Base-by-base conservation (phyloP, 2,888 invertebrate species). In the Xestia ashworthii region DNA sequence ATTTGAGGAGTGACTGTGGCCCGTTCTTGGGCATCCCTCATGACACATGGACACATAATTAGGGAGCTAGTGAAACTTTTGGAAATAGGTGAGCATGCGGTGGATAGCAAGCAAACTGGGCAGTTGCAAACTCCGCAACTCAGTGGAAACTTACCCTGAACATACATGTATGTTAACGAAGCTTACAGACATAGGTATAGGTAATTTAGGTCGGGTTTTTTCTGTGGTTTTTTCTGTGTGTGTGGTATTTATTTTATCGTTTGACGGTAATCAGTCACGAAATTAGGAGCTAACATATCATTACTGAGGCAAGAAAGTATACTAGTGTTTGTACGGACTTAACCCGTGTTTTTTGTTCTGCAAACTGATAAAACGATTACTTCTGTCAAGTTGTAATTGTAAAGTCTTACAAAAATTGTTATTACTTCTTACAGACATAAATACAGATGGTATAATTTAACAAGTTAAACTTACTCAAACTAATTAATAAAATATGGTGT, bases 191-290 rank as follows among this genome's bases (percentile, higher is more conserved):
- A 64, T 75, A 66, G 48, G 48, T 71, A 32, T 25, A 46, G 8
- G 32, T 74, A 72, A 76, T 83, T 62, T 55, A 38, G 53, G 72
- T 38, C 58, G n/a, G 71, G 22, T n/a, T 76, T 76, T 69, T 48
- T 74, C 32, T 70, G 22, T 69, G 19, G 41, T n/a, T 76, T 76
- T 69, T 48, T 74, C 32, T 70, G 22, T 69, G 19, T n/a, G n/a
- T n/a, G n/a, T n/a, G 41, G 72, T 73, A 77, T 85, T 83, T 86
- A 79, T 86, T 83, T 76, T 74, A 72, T 86, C 76, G 66, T 76
- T 74, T 68, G 75, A 32, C 46, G 71, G 74, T 81, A 86, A 87
- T 88, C 84, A 85, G 79, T 88, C 82, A 87, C 69, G 70, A 73
- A 86, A 83, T 83, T 78, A 65, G 79, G n/a, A 81, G 78, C 75